Base-by-base conservation (phyloP, 1,140 invertebrate species). In the Platyscapa corneri region DNA sequence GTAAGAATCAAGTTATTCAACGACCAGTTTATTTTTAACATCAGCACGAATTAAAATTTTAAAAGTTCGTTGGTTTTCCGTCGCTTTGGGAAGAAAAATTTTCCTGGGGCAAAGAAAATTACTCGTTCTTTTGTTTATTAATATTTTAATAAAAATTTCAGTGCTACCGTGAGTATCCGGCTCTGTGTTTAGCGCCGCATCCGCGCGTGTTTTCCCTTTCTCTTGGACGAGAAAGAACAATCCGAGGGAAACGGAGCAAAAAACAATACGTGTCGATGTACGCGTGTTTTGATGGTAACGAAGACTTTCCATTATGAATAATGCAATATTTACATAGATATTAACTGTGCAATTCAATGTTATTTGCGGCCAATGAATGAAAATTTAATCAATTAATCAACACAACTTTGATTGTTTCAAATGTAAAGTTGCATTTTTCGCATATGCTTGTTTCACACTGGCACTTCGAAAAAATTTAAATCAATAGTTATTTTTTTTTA, bases 11-110 rank as follows among this genome's bases (percentile, higher is more conserved):
- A 27, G 56, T 27, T 60, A 60, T 23, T 60, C 56, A 60, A 60
- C 56, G 56, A 23, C 56, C 27, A 30, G 79, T 81, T 70, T 81
- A 81, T 81, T 81, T 81, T 70, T 81, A 81, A 67, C 79, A 27
- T 60, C 56, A 60, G 20, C 56, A 23, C 23, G 56, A 60, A 60
- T 60, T 60, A 3, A 60, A 60, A 60, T 60, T 60, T 60, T 60
- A 60, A 20, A 60, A 27, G 56, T 60, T 23, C 56, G 56, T 60
- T 14, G 56, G 3, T 60, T 60, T 60, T 60, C 56, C 56, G 20
- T 3, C 20, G 56, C 56, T 27, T 60, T 23, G 56, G 23, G 27
- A 27, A 23, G 56, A 23, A 60, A 60, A 53, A 1, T 20, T 53
- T 2, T 16, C 10, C 10, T 60, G 23, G 27, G 27, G 23, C 56